Evolutionary conservation across 2,888 invertebrate genomes (phyloP), one percentile per base, ranked within the genome.

Genomic region (Salpingus planirostris): DNA sequence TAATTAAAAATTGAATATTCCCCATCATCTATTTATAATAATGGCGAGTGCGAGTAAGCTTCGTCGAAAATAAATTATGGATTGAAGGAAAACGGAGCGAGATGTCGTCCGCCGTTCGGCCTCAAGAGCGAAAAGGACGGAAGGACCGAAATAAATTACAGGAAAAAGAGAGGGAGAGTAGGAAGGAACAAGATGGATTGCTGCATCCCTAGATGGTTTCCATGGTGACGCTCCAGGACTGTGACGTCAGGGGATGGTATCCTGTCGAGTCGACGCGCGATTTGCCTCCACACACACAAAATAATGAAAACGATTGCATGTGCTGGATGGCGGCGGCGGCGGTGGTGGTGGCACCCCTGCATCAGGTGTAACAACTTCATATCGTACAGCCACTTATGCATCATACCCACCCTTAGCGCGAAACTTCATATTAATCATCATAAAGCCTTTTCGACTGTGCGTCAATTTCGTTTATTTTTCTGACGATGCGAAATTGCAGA

Each of bases 181-280:
- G 54, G 53, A 53, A 50, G 46, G 52, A 57, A 55, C 56, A 54
- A 55, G 56, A 56, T 52, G 52, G 54, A 55, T 54, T 50, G 54
- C 57, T 50, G 55, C 58, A 60, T 59, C 59, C 61, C 62, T 57
- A 57, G 62, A 59, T 57, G 57, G 62, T 62, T 55, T 52, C 58
- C 55, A 60, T 60, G 49, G 57, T 47, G 40, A 62, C 59, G 50
- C 47, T 58, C 55, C 55, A 56, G 58, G 56, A 50, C 43, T 46
- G 54, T 57, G 55, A 58, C 57, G 57, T 58, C 57, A 55, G 47
- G 38, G 42, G 42, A 50, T 52, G n/a, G 49, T 48, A 51, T 50
- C 49, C 52, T 49, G 50, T 46, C 45, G 47, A 49, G 47, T 46
- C 49, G 47, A 50, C 53, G 50, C 49, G 45, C 33, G 37, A 40